A percentile compares a stretch with the other conserved stretches of the same genome.
Evolutionary conservation across 2,113 vertebrate species (phyloP).

Genomic region (Otus sunia): DNA sequence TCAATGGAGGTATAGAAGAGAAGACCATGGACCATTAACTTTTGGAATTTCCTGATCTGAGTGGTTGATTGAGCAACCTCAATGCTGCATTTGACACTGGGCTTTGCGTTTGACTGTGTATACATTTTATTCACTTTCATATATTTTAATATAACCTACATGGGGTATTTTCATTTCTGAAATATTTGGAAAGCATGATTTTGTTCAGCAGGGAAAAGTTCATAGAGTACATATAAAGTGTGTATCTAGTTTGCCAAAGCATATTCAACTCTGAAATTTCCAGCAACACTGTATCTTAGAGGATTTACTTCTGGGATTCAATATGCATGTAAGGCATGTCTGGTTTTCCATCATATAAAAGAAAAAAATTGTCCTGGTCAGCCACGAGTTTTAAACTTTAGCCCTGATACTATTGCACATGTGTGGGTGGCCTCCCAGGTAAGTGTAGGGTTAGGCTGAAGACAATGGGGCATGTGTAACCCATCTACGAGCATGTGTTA

Average conservation of each 20-base stretch:
- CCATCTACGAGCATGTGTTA: fast-evolving
- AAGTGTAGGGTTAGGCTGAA: not conserved
- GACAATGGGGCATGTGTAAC: not conserved
- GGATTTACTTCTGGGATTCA: not conserved
- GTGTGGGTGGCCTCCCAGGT: not conserved
- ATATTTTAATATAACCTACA: not conserved
- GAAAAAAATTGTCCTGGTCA: not conserved
- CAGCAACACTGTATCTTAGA: not conserved
- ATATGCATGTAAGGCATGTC: not conserved
- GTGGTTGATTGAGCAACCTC: slow-evolving; percentile 31
- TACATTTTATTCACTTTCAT: not conserved
- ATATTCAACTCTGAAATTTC: not conserved
- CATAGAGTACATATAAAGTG: not conserved
- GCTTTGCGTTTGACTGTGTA: not conserved
- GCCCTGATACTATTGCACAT: not conserved
- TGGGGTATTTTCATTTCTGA: not conserved
- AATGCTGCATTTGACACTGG: not conserved
- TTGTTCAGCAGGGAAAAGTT: not conserved
- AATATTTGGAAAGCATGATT: not conserved
- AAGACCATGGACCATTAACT: slow-evolving; percentile 35
- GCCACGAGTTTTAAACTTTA: not conserved
- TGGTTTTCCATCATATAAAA: not conserved
- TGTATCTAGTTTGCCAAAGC: not conserved
- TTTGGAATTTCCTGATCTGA: slow-evolving; percentile 63
- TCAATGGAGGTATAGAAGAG: not conserved